Evolutionary conservation across 2,888 invertebrate species (phyloP).

Genomic region (Belgica antarctica): DNA sequence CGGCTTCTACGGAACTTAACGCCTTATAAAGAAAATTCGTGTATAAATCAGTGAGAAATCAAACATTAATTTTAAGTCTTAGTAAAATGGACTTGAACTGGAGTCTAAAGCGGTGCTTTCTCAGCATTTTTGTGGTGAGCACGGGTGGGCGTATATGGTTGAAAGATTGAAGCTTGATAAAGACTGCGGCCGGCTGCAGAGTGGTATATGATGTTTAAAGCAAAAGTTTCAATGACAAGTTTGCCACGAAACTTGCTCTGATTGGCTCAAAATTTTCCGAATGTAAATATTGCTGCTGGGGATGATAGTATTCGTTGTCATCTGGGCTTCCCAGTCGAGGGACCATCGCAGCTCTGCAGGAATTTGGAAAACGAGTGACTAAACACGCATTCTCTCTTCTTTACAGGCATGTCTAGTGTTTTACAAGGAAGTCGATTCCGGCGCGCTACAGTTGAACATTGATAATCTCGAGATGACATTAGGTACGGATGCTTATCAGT

Average conservation of each 20-base stretch:
- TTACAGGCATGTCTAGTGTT: slow-evolving; percentile 25
- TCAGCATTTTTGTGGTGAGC: slow-evolving; percentile 16
- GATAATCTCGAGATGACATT: slow-evolving; percentile 80
- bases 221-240: slow-evolving; percentile 9
- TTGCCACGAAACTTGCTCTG: slow-evolving; percentile 29
- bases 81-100: not conserved
- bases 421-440: slow-evolving; percentile 50
- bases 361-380: not conserved
- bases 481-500: too few species aligned
- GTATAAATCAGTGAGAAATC: slow-evolving; percentile 4
- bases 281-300: not conserved
- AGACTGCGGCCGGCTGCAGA: not conserved
- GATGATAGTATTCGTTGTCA: not conserved
- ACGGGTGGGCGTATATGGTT: not conserved
- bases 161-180: not conserved
- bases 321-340: not conserved
- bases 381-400: not conserved
- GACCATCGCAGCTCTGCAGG: not conserved
- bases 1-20: too few species aligned
- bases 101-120: slow-evolving; percentile 14
- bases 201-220: not conserved
- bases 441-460: slow-evolving; percentile 76
- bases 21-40: slow-evolving; percentile 22
- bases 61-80: not conserved
- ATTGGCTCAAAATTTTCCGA: slow-evolving; percentile 15